Base-by-base conservation (phyloP, 2,888 invertebrate genomes). In the Dusona sp. region DNA sequence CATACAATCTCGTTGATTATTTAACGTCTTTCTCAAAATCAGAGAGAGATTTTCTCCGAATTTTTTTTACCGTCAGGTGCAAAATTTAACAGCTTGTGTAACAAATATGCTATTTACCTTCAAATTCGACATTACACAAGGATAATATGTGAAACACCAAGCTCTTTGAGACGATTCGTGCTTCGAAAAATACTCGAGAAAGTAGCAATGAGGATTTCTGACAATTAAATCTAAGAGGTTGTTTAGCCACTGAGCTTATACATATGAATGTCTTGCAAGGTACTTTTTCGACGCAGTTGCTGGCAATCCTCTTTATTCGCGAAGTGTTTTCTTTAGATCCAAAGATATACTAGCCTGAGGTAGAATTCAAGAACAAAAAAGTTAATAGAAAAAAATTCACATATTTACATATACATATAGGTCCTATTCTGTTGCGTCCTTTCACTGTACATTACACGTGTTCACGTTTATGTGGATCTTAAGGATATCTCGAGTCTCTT, bases 161-260 rank as follows among this genome's bases (percentile, higher is more conserved):
- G 61, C 29, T 29, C 29, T 61, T 61, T 29, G 61, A 61, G 61
- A 61, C 4, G 29, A 61, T 29, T 61, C 29, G 13, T 4, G 29
- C 61, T 61, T 61, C 16, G 61, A 29, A 61, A 61, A 29, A 16
- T 16, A 61, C 29, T 29, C 16, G 61, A 29, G 61, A 29, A 29
- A 29, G 16, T 16, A 61, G 29, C 61, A 11, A 61, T 29, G 4
- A 16, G 61, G 61, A 61, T 61, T 61, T 61, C 61, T 61, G 61
- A 61, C 61, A 61, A 61, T 61, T 61, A 61, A 61, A 16, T 61
- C 61, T 61, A 61, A 61, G 29, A 61, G 61, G 61, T 61, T 61
- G 61, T 61, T 61, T n/a, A 61, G 61, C 61, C 61, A 29, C 61
- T 29, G 29, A 29, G 61, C 61, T 61, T 61, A 61, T 61, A 61